Conservation (phyloP, 2,888 invertebrate species). For the Toxonevra muliebris region DNA sequence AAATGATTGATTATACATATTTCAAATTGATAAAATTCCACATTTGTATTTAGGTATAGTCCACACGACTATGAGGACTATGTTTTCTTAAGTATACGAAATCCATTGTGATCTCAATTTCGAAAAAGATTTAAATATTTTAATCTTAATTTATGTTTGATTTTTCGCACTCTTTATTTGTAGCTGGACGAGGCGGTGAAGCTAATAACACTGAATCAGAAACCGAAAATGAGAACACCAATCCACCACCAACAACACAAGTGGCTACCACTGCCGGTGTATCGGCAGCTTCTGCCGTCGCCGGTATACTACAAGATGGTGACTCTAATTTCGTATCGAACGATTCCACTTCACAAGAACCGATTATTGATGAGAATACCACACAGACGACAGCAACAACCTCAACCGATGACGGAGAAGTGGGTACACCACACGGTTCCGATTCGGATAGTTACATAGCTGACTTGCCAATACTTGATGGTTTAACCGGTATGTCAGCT, state of each 20-base stretch:
- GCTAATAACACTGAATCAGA: slow-evolving; percentile 52
- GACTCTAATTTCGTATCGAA: slow-evolving; percentile 63
- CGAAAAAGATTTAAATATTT: too few species aligned
- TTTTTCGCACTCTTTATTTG: neutral
- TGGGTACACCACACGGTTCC: slow-evolving; percentile 62
- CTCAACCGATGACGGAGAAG: slow-evolving; percentile 55
- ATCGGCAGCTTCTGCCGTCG: slow-evolving; percentile 30
- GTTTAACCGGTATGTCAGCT: neutral
- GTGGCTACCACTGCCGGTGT: slow-evolving; percentile 35
- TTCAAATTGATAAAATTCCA: too few species aligned
- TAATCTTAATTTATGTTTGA: neutral
- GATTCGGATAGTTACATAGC: slow-evolving; percentile 83
- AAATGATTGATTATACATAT: too few species aligned
- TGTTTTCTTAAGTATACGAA: too few species aligned
- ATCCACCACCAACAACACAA: slow-evolving; percentile 49
- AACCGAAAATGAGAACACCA: slow-evolving; percentile 56
- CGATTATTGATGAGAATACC: slow-evolving; percentile 63
- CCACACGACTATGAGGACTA: too few species aligned
- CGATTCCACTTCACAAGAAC: slow-evolving; percentile 63
- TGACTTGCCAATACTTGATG: slow-evolving; percentile 45
- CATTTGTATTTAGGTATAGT: too few species aligned
- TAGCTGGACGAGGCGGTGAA: slow-evolving; percentile 45
- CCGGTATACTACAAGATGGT: slow-evolving; percentile 48
- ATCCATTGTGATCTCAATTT: too few species aligned
- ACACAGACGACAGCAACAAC: slow-evolving; percentile 69